phyloP scores from a whole-genome alignment of 1,140 invertebrate genomes.

The Aphelinus certus region DNA sequence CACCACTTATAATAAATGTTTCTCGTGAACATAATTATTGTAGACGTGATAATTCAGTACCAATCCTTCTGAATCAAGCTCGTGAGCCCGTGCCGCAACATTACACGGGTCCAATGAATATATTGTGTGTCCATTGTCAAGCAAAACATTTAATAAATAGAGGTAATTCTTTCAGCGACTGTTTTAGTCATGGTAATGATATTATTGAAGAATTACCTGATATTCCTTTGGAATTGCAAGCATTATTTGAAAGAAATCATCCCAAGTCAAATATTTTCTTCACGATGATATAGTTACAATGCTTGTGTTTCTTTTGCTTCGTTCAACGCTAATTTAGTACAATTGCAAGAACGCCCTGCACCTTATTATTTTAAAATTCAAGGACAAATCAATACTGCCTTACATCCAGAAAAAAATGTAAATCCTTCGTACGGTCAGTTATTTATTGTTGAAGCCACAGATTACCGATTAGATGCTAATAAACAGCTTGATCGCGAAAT shows the following conservation, averaged over 20 bases:
- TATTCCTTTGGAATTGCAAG: slow-evolving; percentile 11
- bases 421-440: slow-evolving; percentile 34
- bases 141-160: slow-evolving; percentile 36
- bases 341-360: no score
- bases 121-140: slow-evolving; percentile 24
- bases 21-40: no score
- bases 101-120: slow-evolving; percentile 30
- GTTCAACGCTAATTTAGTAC: slow-evolving; percentile 27
- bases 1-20: no score
- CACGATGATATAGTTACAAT: slow-evolving; percentile 22
- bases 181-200: slow-evolving; percentile 26
- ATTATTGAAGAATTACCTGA: slow-evolving; percentile 11
- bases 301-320: slow-evolving; percentile 30
- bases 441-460: slow-evolving; percentile 39
- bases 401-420: slow-evolving; percentile 33
- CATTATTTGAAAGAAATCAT: slow-evolving; percentile 27
- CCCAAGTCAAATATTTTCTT: slow-evolving; percentile 26
- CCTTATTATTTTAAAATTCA: slow-evolving; percentile 14
- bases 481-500: background rate
- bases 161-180: slow-evolving; percentile 30
- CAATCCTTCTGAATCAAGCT: background rate
- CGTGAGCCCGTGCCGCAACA: slow-evolving; percentile 3
- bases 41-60: no score
- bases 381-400: slow-evolving; percentile 35
- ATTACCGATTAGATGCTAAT: background rate